These are phyloP conservation scores for Polietes domitor DNA, from an alignment of 2,888 invertebrate species.

Conservation along the genomic window DNA sequence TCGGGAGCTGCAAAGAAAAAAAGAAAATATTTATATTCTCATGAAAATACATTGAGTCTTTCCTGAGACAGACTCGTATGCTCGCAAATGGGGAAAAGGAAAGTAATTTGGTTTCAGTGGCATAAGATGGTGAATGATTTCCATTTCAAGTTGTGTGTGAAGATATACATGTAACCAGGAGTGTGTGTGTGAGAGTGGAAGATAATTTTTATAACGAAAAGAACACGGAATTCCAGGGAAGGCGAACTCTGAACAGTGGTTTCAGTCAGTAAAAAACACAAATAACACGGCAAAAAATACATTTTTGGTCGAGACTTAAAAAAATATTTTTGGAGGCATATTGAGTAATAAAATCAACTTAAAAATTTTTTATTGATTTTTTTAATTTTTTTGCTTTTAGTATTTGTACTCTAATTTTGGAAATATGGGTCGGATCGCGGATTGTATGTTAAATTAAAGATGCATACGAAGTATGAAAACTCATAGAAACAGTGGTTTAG, in stretches of 20 bases:
- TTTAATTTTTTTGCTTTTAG: too few species aligned
- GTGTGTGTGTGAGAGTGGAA: not conserved
- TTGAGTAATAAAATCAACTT: too few species aligned
- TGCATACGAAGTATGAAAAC: too few species aligned
- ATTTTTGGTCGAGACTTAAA: too few species aligned
- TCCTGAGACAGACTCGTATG: slow-evolving; percentile 42
- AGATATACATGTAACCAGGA: not conserved
- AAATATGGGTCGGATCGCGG: too few species aligned
- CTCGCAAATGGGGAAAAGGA: slow-evolving; percentile 18
- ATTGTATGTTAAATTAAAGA: too few species aligned
- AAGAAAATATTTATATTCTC: not conserved
- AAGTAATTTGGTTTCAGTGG: slow-evolving; percentile 38
- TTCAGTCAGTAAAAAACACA: too few species aligned
- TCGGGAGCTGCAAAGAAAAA: not conserved
- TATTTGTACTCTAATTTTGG: too few species aligned
- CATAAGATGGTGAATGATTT: slow-evolving; percentile 14
- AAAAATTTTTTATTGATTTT: too few species aligned
- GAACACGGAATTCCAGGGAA: not conserved
- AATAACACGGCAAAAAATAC: too few species aligned
- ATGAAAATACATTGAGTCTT: not conserved
- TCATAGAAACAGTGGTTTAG: too few species aligned
- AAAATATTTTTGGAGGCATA: too few species aligned
- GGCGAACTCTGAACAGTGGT: not conserved
- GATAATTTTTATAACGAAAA: not conserved
- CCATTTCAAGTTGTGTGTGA: slow-evolving; percentile 10